Evolutionary conservation across 1,140 invertebrate genomes (phyloP), one percentile per base, ranked within the genome.

Genomic region (Drosophila ananassae): DNA sequence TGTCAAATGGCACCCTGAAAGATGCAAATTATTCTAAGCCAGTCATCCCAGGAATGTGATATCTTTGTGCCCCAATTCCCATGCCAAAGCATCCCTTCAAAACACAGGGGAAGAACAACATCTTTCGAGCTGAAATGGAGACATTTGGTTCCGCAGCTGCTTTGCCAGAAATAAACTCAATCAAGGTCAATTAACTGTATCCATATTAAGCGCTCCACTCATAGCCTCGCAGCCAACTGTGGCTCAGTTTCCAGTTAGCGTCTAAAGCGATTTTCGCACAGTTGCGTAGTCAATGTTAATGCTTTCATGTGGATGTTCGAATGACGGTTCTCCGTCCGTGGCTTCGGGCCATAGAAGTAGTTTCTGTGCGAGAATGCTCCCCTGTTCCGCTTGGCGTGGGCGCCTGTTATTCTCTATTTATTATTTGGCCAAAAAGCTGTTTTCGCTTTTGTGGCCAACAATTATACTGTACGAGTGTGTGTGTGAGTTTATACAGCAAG

Each of bases 141-240:
- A 69, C 64, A 69, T 69, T 69, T 32, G 59, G 59, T 54, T 61
- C 58, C 25, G 59, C 51, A 53, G 59, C 50, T 66, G 53, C 56
- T 62, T 69, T 66, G 63, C 39, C 67, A 63, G 61, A 90, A 89
- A 79, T 73, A 73, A 81, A 84, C 80, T 72, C 79, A 90, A 91
- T 91, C 90, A 91, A 91, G 90, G 90, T 91, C 90, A 91, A 91
- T 91, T 91, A 91, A 90, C 90, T 91, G 90, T 91, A 81, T 77
- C 82, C 85, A 91, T 84, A 89, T 90, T 79, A 66, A 89, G 83
- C 48, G 59, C 60, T 59, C 48, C 47, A 59, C 72, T 79, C 51
- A 34, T 48, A 32, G 13, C 8, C 39, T 41, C 39, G 10, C 17
- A 9, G 17, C 50, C 63, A 53, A 46, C 59, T 74, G 57, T 22